Evolutionary conservation across 2,113 vertebrate genomes (phyloP).

Genomic region (Alethe castanea): DNA sequence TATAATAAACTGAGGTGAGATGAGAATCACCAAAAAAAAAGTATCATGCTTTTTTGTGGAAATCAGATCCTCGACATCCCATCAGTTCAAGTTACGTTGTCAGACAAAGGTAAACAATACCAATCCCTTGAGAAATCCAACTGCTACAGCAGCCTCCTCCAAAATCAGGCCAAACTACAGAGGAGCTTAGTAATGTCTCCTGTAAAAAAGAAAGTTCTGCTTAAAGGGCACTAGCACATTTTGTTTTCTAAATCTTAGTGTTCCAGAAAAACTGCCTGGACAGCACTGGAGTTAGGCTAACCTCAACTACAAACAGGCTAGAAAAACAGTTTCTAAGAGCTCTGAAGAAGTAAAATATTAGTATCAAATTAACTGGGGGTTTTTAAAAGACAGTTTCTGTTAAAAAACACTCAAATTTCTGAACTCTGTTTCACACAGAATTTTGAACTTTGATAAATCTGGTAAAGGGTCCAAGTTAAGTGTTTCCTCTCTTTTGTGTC

Average conservation of each 20-base stretch:
- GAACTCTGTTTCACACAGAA: neutral
- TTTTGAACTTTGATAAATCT: neutral
- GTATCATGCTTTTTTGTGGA: neutral
- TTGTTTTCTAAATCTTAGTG: slow-evolving; percentile 39
- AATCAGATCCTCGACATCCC: slow-evolving; percentile 20
- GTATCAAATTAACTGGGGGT: neutral
- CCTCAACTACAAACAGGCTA: neutral
- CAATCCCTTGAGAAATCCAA: neutral
- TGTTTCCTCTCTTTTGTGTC: neutral
- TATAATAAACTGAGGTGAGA: neutral
- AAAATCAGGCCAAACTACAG: neutral
- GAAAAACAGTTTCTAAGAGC: neutral
- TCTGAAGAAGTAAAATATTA: neutral
- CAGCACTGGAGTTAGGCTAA: neutral
- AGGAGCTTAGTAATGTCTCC: neutral
- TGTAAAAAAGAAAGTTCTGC: neutral
- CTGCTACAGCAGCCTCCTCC: neutral
- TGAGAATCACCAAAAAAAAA: neutral
- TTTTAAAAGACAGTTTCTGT: neutral
- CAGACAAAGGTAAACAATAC: slow-evolving; percentile 28
- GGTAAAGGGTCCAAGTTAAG: neutral
- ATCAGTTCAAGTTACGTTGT: neutral
- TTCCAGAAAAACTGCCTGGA: slow-evolving; percentile 26
- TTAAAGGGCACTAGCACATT: slow-evolving; percentile 7
- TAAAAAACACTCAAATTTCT: neutral